Base-by-base conservation (phyloP, 2,888 invertebrate genomes). In the Sphaeridia pumilis region DNA sequence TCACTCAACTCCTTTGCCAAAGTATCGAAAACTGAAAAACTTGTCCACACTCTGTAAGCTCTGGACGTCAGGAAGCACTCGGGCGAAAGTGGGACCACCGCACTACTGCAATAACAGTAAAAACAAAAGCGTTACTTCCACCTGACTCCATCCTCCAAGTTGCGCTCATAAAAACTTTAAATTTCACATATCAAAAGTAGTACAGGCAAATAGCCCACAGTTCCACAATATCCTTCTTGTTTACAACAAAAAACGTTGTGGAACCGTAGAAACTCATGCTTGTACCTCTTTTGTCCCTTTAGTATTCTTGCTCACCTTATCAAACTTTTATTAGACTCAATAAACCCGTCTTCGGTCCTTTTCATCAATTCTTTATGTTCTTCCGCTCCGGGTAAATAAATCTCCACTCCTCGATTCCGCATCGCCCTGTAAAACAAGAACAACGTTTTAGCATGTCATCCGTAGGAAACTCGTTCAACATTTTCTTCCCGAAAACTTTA, bases 371-470 rank as follows among this genome's bases (percentile, higher is more conserved):
- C 17, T 38, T 38, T 38, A 17, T 38, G 10, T 28, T 55, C 55
- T 7, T 48, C 48, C 14, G 49, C 26, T 20, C 55, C 52, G 26
- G 73, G 67, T 52, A 85, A 68, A 67, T 72, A 85, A 65, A 98
- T 83, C 75, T 99, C 98, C 0, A 98, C 81, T 2, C 97, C 94
- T 67, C 98, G 78, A 71, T 99, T 99, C 56, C 97, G 78, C 98
- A 99, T 99, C 0, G 98, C 98, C 64, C 89, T 80, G 67, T 24
- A 46, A 52, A 28, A 44, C 7, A 10, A 24, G 24, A 26, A 34
- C 12, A 46, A n/a, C n/a, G n/a, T n/a, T n/a, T n/a, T n/a, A n/a
- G n/a, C n/a, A n/a, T n/a, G n/a, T n/a, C n/a, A n/a, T n/a, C n/a
- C n/a, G n/a, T n/a, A n/a, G n/a, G n/a, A n/a, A n/a, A n/a, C n/a